Base-by-base conservation (phyloP, 1,140 invertebrate species). In the Asobara japonica region DNA sequence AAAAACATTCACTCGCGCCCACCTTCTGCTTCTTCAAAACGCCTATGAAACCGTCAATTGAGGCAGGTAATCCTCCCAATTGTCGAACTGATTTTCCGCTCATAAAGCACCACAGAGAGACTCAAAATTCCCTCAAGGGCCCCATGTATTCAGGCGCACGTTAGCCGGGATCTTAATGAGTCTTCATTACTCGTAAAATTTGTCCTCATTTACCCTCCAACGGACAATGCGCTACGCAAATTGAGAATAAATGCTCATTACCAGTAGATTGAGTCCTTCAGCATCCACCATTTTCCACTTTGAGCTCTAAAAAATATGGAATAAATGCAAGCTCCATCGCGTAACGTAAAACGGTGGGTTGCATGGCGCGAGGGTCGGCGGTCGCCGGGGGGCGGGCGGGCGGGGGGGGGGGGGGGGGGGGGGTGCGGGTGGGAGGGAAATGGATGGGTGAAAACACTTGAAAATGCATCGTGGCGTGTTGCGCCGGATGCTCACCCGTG, bases 91-190 rank as follows among this genome's bases (percentile, higher is more conserved):
- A 62, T 69, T 69, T 66, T 27, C 62, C 62, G 3, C 20, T 7
- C 22, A 10, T 56, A 27, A 56, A 56, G 13, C 8, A 18, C 20
- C 8, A 56, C 13, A 56, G 51, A 56, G 51, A 5, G 3, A 25
- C 18, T 22, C 51, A 22, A 56, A 11, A 56, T 5, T 18, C 18
- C n/a, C 18, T 56, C 20, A 56, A 56, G 51, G 51, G 11, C 25
- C 25, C 51, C 51, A 25, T 51, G 45, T 8, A 56, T 56, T 56
- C 6, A 56, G 51, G 22, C 22, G 18, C 20, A 22, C 13, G 51
- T 56, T 56, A 56, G 22, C 51, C 13, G 51, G 45, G 18, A 30
- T 56, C 61, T 71, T 71, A 70, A 70, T 70, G 69, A 70, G 69
- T 65, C 62, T 36, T 30, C 41, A 69, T n/a, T 31, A 33, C 16